Evolutionary conservation across 2,888 invertebrate species (phyloP).

Genomic region (Hoplodrina blanda): DNA sequence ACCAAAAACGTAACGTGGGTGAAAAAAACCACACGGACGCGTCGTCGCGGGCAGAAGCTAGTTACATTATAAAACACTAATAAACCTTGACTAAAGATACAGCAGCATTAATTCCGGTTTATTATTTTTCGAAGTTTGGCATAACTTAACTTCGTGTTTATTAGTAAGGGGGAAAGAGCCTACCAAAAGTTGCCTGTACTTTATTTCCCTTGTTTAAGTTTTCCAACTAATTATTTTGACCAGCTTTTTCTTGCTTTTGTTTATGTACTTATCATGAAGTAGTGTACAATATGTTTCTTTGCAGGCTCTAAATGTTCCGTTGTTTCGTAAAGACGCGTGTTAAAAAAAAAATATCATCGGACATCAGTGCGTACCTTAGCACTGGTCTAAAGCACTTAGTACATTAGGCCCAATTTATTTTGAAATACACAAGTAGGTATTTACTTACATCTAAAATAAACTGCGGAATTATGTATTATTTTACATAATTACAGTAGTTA

Average conservation of each 20-base stretch:
- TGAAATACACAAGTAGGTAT: not conserved
- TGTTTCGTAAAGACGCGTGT: constrained; percentile 3
- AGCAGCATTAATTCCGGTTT: not conserved
- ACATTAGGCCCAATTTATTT: constrained; percentile 20
- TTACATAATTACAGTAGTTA: not conserved
- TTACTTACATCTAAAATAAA: constrained; percentile 6
- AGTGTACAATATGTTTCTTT: constrained; percentile 15
- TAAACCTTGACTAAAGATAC: not conserved
- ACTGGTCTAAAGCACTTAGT: not conserved
- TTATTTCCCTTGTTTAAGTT: constrained; percentile 31
- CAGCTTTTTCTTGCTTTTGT: constrained; percentile 10
- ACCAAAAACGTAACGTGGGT: too few relatives aligned
- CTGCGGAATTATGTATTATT: not conserved
- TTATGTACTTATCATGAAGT: constrained; percentile 13
- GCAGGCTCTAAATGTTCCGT: not conserved
- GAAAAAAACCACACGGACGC: too few relatives aligned
- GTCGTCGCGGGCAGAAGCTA: too few relatives aligned
- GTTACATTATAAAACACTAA: not conserved
- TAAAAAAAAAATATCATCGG: too few relatives aligned
- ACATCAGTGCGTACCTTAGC: constrained; percentile 9
- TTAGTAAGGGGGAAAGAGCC: not conserved
- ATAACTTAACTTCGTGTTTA: not conserved
- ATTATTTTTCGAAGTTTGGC: not conserved
- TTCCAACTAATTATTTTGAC: constrained; percentile 15
- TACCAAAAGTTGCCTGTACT: not conserved